A percentile compares a stretch with the other conserved stretches of the same genome.
Evolutionary conservation across 2,113 vertebrate species (phyloP).

Genomic region (Bambusicola thoracicus): DNA sequence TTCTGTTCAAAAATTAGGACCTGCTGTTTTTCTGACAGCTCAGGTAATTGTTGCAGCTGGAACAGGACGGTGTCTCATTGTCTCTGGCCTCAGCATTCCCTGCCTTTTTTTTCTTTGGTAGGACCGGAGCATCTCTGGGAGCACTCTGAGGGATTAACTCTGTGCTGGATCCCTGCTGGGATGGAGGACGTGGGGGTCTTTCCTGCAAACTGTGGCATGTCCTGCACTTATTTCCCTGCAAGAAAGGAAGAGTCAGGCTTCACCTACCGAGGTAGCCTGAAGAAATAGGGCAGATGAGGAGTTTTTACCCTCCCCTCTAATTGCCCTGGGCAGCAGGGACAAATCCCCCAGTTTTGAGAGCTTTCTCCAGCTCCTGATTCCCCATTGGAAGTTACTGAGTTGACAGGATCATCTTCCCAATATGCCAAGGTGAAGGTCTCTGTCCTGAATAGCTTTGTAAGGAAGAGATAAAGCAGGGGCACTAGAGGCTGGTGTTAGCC

Average conservation of each 20-base stretch:
- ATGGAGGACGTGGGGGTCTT: not conserved
- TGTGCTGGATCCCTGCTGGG: accelerated
- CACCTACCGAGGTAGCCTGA: not conserved
- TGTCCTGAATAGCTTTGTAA: not conserved
- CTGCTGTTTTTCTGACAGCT: conserved; percentile 13
- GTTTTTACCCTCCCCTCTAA: not conserved
- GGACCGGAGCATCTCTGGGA: not conserved
- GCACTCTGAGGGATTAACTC: not conserved
- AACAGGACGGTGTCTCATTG: not conserved
- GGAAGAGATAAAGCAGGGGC: not conserved
- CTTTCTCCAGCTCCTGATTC: not conserved
- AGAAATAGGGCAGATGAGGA: not conserved
- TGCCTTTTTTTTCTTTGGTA: not conserved
- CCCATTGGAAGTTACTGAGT: not conserved
- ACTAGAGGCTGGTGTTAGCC: not conserved
- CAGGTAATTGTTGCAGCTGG: conserved; percentile 55
- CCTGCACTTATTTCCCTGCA: not conserved
- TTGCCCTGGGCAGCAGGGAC: not conserved
- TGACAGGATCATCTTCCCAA: not conserved
- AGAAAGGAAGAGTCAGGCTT: not conserved
- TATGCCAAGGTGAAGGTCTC: not conserved
- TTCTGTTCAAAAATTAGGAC: conserved; percentile 58
- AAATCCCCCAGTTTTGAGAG: not conserved
- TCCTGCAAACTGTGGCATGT: not conserved
- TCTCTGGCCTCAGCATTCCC: not conserved